Evolutionary conservation across 2,888 invertebrate species (phyloP).

Genomic region (Pilophorus perplexus): DNA sequence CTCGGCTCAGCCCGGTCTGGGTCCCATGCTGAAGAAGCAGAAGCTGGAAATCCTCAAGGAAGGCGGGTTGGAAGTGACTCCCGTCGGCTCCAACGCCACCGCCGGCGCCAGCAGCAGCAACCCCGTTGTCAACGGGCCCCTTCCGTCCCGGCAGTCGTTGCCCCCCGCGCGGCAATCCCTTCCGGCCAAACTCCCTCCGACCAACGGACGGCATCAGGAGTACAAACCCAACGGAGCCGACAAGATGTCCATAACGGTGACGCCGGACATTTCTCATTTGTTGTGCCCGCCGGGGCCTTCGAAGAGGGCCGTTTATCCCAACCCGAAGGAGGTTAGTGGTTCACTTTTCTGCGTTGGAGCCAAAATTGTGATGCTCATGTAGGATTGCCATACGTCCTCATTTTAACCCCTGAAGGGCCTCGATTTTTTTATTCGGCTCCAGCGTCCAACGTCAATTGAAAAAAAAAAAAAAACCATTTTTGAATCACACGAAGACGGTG

Average conservation of each 20-base stretch:
- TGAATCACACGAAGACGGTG: too few species aligned
- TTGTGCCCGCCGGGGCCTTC: slow-evolving; percentile 54
- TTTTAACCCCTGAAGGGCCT: too few species aligned
- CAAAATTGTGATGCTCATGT: too few species aligned
- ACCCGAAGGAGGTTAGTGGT: slow-evolving; percentile 62
- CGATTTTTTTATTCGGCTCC: too few species aligned
- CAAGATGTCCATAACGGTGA: slow-evolving; percentile 54
- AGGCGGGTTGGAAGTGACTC: slow-evolving; percentile 72
- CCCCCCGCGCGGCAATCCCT: slow-evolving; percentile 17
- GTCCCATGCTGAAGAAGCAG: slow-evolving; percentile 59
- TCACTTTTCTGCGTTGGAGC: too few species aligned
- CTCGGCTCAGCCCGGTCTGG: too few species aligned
- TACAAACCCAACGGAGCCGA: slow-evolving; percentile 26
- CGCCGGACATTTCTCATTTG: slow-evolving; percentile 55
- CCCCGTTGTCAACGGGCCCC: background rate
- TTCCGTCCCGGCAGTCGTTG: background rate
- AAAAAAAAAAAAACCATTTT: too few species aligned
- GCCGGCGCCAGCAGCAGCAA: slow-evolving; percentile 3
- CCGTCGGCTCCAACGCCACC: slow-evolving; percentile 53
- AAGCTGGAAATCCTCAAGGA: slow-evolving; percentile 73
- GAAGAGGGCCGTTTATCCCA: slow-evolving; percentile 67
- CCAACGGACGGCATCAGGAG: slow-evolving; percentile 14
- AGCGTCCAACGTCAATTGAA: too few species aligned
- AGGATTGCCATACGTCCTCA: too few species aligned
- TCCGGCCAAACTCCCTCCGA: background rate